phyloP scores from a whole-genome alignment of 2,888 invertebrate species.

The Clistopyga incitator region DNA sequence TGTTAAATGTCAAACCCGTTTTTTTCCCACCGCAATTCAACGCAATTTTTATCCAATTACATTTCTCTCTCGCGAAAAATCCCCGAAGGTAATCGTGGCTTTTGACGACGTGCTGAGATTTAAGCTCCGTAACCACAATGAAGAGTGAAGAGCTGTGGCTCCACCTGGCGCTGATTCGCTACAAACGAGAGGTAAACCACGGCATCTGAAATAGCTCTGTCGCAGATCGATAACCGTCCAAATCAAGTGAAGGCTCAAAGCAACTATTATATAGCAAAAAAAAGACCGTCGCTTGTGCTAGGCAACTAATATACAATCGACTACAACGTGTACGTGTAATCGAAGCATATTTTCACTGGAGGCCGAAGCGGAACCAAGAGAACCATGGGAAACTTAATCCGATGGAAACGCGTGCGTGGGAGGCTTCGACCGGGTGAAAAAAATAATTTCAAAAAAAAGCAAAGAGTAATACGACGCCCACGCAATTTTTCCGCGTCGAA shows the following conservation, averaged over 20 bases:
- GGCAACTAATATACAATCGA: neutral
- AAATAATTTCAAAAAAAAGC: neutral
- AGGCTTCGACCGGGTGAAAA: conserved; percentile 37
- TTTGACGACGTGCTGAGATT: neutral
- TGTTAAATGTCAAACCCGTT: too few relatives aligned
- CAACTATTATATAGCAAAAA: neutral
- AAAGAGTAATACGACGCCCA: conserved; percentile 20
- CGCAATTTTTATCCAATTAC: too few relatives aligned
- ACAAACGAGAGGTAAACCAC: conserved; percentile 7
- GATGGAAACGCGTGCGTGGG: conserved; percentile 9
- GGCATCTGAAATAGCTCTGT: conserved; percentile 34
- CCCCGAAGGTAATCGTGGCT: neutral
- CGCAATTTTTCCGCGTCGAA: conserved; percentile 21
- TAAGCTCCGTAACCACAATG: neutral
- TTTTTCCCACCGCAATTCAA: too few relatives aligned
- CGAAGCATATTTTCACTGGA: neutral
- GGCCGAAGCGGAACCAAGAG: neutral
- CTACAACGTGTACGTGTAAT: neutral
- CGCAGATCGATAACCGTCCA: conserved; percentile 49
- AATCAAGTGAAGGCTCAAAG: conserved; percentile 29
- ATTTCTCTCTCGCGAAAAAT: neutral
- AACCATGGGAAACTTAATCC: conserved; percentile 38
- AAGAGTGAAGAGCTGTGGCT: neutral
- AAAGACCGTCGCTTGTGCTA: neutral
- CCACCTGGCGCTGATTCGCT: conserved; percentile 1